Percentiles rank a stretch among this genome's conserved stretches.
These are phyloP conservation scores for Ceratina australensis DNA, from an alignment of 1,140 invertebrate genomes.

Conservation along the genomic window DNA sequence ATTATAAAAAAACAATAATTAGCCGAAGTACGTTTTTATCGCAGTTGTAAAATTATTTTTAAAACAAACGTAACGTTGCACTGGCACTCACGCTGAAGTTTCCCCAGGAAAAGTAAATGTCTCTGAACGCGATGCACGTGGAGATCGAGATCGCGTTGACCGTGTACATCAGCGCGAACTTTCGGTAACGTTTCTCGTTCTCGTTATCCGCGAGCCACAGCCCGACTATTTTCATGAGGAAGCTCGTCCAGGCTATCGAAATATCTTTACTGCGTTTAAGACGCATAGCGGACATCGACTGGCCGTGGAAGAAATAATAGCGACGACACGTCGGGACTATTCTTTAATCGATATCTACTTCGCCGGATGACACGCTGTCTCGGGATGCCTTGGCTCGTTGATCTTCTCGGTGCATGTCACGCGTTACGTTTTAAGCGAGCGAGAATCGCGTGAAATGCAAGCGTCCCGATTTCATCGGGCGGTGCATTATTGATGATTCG, in stretches of 20 bases:
- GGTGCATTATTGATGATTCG: not conserved
- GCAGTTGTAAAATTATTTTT: no score
- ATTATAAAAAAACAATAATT: no score
- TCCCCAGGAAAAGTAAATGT: conserved; percentile 38
- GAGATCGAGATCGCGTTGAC: not conserved
- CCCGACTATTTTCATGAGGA: not conserved
- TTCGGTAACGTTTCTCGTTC: conserved; percentile 1
- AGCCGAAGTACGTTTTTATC: no score
- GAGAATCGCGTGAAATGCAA: no score
- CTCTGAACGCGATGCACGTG: not conserved
- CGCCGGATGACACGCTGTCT: not conserved
- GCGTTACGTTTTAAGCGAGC: not conserved
- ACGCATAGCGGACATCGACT: not conserved
- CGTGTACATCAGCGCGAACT: conserved; percentile 23
- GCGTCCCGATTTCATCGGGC: not conserved
- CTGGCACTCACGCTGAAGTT: conserved; percentile 60
- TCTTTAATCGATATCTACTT: no score
- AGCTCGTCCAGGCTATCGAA: not conserved
- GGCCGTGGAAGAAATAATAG: no score
- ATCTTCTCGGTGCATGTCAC: not conserved
- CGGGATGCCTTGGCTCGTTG: not conserved
- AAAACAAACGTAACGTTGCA: no score
- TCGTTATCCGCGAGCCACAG: conserved; percentile 37
- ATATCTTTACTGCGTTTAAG: not conserved
- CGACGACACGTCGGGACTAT: no score